phyloP scores from a whole-genome alignment of 2,888 invertebrate genomes.

The Branchipolynoe longqiensis region DNA sequence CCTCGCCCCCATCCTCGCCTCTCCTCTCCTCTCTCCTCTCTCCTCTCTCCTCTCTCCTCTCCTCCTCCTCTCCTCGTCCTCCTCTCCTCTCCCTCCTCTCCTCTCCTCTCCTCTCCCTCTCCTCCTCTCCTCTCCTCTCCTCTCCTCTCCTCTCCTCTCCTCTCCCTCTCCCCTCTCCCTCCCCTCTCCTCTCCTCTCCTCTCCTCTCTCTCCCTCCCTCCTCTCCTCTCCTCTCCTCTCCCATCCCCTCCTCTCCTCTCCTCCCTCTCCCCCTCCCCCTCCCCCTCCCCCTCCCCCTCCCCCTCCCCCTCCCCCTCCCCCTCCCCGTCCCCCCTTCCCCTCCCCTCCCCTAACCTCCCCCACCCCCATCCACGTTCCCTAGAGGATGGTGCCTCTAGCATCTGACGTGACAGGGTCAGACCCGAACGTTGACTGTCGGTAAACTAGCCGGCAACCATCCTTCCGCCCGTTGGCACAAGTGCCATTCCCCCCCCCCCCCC shows the following conservation, averaged over 20 bases:
- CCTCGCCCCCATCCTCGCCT: neutral
- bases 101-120: neutral
- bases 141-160: neutral
- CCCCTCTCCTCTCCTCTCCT: neutral
- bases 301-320: neutral
- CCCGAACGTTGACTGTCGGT: no score
- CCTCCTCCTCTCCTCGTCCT: neutral
- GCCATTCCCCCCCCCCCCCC: no score
- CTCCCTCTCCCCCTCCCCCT: neutral
- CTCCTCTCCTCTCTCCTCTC: neutral
- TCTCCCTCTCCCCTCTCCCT: neutral
- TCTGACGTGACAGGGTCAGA: no score
- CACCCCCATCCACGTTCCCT: no score
- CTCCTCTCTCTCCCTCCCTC: neutral
- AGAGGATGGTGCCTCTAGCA: no score
- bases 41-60: neutral
- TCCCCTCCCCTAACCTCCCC: neutral
- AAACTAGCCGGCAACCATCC: no score
- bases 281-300: neutral
- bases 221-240: neutral
- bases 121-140: neutral
- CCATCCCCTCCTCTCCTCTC: neutral
- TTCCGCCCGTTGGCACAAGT: no score
- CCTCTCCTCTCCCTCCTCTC: neutral
- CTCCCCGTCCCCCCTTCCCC: neutral